These are phyloP conservation scores for Drosophila rellima DNA, from an alignment of 2,888 invertebrate species.

Conservation along the genomic window DNA sequence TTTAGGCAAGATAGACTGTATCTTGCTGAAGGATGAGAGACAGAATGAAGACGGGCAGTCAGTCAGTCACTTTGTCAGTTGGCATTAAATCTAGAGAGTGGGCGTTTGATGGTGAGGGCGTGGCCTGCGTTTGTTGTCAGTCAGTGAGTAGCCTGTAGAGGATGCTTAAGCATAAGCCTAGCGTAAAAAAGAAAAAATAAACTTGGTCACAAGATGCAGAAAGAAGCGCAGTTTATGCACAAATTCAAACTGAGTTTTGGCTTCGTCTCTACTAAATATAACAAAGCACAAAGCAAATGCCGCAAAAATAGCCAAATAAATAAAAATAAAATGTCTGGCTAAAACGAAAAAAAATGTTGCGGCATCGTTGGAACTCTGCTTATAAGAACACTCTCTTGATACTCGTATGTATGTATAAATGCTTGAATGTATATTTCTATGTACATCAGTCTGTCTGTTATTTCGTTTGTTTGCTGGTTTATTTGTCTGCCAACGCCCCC, in stretches of 20 bases:
- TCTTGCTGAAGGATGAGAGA: slow-evolving; percentile 3
- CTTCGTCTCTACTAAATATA: slow-evolving; percentile 9
- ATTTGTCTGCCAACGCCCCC: slow-evolving; percentile 53
- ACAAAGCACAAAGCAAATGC: slow-evolving; percentile 48
- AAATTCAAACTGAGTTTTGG: slow-evolving; percentile 49
- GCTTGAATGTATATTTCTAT: too few relatives aligned
- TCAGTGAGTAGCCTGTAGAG: slow-evolving; percentile 28
- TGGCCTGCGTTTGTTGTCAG: slow-evolving; percentile 9
- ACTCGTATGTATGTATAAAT: too few relatives aligned
- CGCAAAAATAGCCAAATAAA: slow-evolving; percentile 60
- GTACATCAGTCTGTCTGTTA: slow-evolving; percentile 9
- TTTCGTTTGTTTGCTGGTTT: slow-evolving; percentile 38
- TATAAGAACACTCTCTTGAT: slow-evolving; percentile 4
- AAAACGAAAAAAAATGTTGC: slow-evolving; percentile 57
- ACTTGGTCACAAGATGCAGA: slow-evolving; percentile 50
- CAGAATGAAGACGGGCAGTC: background rate
- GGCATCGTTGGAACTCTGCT: slow-evolving; percentile 49
- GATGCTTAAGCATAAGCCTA: slow-evolving; percentile 28
- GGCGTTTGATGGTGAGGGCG: slow-evolving; percentile 38
- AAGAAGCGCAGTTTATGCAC: slow-evolving; percentile 71
- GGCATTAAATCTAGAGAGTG: slow-evolving; percentile 13
- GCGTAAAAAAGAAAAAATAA: slow-evolving; percentile 25
- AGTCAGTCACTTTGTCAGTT: slow-evolving; percentile 39
- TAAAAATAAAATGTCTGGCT: slow-evolving; percentile 57
- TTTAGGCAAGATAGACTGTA: slow-evolving; percentile 32